Evolutionary conservation across 2,797 vertebrate species (phyloP), one percentile per base, ranked within the genome.

Genomic region (Chaunax sp.): DNA sequence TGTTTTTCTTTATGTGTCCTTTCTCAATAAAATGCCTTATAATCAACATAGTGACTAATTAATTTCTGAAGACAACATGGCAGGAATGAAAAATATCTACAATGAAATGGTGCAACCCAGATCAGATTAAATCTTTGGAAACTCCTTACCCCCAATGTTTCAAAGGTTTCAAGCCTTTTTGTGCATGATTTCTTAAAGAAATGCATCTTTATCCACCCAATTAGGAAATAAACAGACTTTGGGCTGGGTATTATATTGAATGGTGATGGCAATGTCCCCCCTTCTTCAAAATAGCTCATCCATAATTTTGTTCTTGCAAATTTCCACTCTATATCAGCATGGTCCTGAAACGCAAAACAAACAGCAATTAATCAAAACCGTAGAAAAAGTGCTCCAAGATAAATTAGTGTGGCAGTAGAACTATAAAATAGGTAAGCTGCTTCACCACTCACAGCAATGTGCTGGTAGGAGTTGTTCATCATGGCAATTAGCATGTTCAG

Each of bases 211-310:
- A 96, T 90, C 97, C 97, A 99, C 71, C 72, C 92, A 58, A 95
- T 65, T 25, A 98, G 79, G 89, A 98, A 97, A 93, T 94, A 97
- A 38, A 96, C 66, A 5, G 98, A 96, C 78, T 99, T 99, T 54
- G 98, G 98, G 73, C 97, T 99, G 15, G 97, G 96, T 74, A 99
- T 94, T 68, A 99, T 97, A 80, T 99, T 99, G 83, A 99, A 99
- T 19, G 98, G 98, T 45, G 97, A 95, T 4, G 98, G 97, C 46
- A 99, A 89, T 61, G 98, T 99, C 28, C 95, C 97, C 23, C 98
- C 97, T 95, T 99, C 98, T 90, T 99, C 98, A 86, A 99, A 99
- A 78, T 99, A 99, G 87, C 98, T 99, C 97, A 99, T 99, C 98
- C 98, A 99, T 69, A 99, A 92, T 88, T 99, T 99, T 58, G 98